phyloP scores from a whole-genome alignment of 2,888 invertebrate genomes.

The Leucophenga maculata region DNA sequence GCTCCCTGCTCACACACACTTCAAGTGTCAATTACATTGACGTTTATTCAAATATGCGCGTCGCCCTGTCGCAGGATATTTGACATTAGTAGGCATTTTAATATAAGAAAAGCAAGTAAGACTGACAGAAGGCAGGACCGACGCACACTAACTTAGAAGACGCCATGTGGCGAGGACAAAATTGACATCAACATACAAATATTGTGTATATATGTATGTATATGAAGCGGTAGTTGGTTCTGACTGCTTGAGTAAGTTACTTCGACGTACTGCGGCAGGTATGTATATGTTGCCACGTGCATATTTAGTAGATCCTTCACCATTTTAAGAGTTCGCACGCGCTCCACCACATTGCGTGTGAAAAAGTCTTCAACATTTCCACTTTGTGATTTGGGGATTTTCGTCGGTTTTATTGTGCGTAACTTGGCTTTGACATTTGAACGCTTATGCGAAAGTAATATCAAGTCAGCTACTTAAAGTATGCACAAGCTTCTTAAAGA shows the following conservation, averaged over 20 bases:
- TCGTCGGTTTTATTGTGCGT: conserved; percentile 58
- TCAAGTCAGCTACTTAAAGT: conserved; percentile 10
- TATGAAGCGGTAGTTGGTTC: neutral
- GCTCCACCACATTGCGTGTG: conserved; percentile 48
- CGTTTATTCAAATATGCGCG: conserved; percentile 63
- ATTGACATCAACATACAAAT: conserved; percentile 3
- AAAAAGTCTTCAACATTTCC: conserved; percentile 54
- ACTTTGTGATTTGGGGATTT: conserved; percentile 60
- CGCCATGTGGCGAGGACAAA: conserved; percentile 16
- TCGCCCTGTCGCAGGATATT: conserved; percentile 46
- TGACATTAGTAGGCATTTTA: conserved; percentile 48
- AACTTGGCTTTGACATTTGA: conserved; percentile 34
- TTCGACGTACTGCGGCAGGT: too few species aligned
- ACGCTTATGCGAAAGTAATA: conserved; percentile 25
- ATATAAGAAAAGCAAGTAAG: conserved; percentile 27
- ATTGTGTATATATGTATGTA: conserved; percentile 31
- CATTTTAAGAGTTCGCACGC: neutral
- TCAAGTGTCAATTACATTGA: conserved; percentile 66
- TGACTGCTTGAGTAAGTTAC: conserved; percentile 6
- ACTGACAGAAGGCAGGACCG: too few species aligned
- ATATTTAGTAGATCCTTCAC: neutral
- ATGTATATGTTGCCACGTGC: conserved; percentile 1
- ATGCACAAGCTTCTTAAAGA: neutral
- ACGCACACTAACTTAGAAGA: neutral
- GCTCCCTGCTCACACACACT: conserved; percentile 36